Evolutionary conservation across 2,888 invertebrate genomes (phyloP).

Genomic region (Eutolmus rufibarbis): DNA sequence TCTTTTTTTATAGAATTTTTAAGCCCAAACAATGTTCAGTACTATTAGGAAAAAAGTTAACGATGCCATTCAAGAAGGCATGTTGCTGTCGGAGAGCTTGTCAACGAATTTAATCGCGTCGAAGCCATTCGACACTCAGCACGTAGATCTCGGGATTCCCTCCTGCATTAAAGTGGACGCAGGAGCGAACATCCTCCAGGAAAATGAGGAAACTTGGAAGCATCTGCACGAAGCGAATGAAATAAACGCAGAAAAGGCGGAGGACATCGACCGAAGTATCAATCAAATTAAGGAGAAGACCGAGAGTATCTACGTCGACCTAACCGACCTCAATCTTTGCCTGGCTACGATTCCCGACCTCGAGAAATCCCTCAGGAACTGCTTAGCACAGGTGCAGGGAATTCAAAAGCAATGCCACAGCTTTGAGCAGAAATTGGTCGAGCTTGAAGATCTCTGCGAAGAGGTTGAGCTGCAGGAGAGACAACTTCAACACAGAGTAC

Average conservation of each 20-base stretch:
- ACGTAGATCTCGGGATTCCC: slow-evolving; percentile 53
- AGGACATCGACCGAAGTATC: slow-evolving; percentile 64
- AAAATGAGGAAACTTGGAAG: slow-evolving; percentile 73
- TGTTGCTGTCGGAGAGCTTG: slow-evolving; percentile 57
- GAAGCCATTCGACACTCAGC: neutral
- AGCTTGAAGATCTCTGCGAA: slow-evolving; percentile 71
- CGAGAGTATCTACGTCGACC: slow-evolving; percentile 51
- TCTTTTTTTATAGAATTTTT: neutral
- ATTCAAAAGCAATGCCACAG: slow-evolving; percentile 66
- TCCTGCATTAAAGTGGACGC: slow-evolving; percentile 65
- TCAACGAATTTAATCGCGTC: neutral
- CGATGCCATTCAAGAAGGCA: slow-evolving; percentile 64
- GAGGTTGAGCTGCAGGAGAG: slow-evolving; percentile 70
- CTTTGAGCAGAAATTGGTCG: slow-evolving; percentile 67
- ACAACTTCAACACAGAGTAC: slow-evolving; percentile 70
- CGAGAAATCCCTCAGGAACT: slow-evolving; percentile 59
- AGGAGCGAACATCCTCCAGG: slow-evolving; percentile 70
- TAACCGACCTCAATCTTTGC: slow-evolving; percentile 56
- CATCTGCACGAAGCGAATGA: slow-evolving; percentile 70
- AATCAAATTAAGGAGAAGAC: slow-evolving; percentile 58
- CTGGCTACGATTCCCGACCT: slow-evolving; percentile 58
- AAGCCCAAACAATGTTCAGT: slow-evolving; percentile 60
- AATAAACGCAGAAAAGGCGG: slow-evolving; percentile 67
- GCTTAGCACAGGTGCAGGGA: slow-evolving; percentile 59
- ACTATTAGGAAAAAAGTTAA: slow-evolving; percentile 64